Evolutionary conservation across 2,113 vertebrate species (phyloP).

Genomic region (Bothrops jararaca): DNA sequence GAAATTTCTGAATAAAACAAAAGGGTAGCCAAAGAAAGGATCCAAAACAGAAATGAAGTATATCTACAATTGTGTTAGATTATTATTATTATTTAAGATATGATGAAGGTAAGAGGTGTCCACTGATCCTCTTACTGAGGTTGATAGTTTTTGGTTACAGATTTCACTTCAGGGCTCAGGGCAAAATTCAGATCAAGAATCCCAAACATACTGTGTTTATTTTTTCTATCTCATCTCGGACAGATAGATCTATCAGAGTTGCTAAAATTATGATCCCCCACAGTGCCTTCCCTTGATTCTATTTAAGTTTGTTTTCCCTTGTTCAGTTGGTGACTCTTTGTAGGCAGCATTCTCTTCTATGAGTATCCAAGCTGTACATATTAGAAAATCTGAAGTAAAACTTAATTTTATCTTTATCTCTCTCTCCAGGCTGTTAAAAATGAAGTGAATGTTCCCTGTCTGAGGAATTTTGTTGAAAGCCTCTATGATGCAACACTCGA

Average conservation of each 20-base stretch:
- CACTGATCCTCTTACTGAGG: too few relatives aligned
- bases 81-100: neutral
- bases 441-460: slow-evolving; percentile 98
- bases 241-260: neutral
- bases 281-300: neutral
- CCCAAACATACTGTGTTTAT: neutral
- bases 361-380: slow-evolving; percentile 6
- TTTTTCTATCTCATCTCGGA: neutral
- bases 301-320: neutral
- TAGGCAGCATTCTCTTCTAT: slow-evolving; percentile 33
- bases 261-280: neutral
- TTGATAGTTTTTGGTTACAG: neutral
- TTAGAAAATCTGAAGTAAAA: slow-evolving; percentile 21
- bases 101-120: neutral
- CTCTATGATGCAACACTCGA: slow-evolving; percentile 95
- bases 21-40: neutral
- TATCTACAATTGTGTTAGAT: neutral
- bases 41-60: neutral
- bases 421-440: slow-evolving; percentile 93
- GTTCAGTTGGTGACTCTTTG: neutral
- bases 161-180: neutral
- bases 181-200: neutral
- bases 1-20: neutral
- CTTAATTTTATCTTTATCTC: slow-evolving; percentile 30
- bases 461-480: slow-evolving; percentile 97